Evolutionary conservation across 2,888 invertebrate species (phyloP).

Genomic region (Dendrolimus houi): DNA sequence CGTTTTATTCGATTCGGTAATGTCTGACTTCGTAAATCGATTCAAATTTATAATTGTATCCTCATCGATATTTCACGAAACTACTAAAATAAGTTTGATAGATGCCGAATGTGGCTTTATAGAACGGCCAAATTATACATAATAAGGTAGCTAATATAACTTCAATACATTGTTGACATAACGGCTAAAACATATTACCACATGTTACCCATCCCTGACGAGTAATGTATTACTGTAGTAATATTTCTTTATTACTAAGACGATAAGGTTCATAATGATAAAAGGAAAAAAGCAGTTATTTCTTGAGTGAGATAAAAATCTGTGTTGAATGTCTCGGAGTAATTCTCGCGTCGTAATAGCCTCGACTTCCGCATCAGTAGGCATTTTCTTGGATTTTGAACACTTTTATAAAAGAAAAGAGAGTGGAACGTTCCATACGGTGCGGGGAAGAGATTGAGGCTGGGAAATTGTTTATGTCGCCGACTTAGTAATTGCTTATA

Average conservation of each 20-base stretch:
- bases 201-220: neutral
- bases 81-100: too few species aligned
- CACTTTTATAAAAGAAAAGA: neutral
- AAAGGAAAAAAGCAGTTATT: neutral
- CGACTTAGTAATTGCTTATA: too few species aligned
- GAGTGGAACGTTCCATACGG: neutral
- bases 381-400: conserved; percentile 1
- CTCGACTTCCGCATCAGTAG: neutral
- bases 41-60: too few species aligned
- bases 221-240: conserved; percentile 8
- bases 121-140: too few species aligned
- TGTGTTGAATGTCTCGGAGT: conserved; percentile 24
- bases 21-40: too few species aligned
- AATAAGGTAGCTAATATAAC: too few species aligned
- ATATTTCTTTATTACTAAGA: conserved; percentile 10
- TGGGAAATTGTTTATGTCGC: too few species aligned
- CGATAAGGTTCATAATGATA: conserved; percentile 16
- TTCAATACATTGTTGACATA: too few species aligned
- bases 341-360: conserved; percentile 19
- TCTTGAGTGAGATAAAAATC: conserved; percentile 19
- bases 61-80: too few species aligned
- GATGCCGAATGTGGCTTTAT: too few species aligned
- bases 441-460: too few species aligned
- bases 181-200: neutral
- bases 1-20: too few species aligned